phyloP scores from a whole-genome alignment of 2,888 invertebrate genomes.

The Erebia epiphron region DNA sequence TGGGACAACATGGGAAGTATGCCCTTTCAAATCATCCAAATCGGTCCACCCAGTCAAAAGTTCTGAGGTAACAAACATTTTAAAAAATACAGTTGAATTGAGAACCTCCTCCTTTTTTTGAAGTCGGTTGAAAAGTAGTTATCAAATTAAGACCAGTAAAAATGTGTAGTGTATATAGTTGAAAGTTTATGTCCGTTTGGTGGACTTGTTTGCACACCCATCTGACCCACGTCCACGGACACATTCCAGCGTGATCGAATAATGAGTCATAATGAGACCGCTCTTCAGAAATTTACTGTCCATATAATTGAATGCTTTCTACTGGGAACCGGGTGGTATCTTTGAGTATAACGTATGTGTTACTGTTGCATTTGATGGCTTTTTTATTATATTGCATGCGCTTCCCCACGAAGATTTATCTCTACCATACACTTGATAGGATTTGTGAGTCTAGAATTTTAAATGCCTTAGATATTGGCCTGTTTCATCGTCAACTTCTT shows the following conservation, averaged over 20 bases:
- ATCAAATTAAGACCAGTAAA: neutral
- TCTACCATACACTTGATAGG: neutral
- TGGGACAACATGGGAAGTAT: too few species aligned
- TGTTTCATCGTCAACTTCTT: neutral
- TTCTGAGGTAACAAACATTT: too few species aligned
- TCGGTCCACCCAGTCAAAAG: too few species aligned
- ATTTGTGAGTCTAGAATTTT: too few species aligned
- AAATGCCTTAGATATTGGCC: too few species aligned
- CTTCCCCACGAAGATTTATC: neutral
- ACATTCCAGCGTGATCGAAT: conserved; percentile 45
- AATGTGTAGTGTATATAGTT: conserved; percentile 35
- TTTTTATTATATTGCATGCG: conserved; percentile 19
- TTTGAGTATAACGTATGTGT: conserved; percentile 9
- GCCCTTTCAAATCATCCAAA: too few species aligned
- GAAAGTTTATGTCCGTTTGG: conserved; percentile 30
- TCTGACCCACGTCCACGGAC: conserved; percentile 3
- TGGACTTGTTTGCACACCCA: conserved; percentile 63
- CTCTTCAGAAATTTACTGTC: conserved; percentile 36
- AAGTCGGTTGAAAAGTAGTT: neutral
- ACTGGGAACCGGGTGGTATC: conserved; percentile 23
- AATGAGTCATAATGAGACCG: conserved; percentile 55
- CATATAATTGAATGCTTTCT: conserved; percentile 31
- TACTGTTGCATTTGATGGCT: conserved; percentile 17
- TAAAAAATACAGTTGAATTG: too few species aligned
- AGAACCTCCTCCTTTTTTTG: too few species aligned